Conservation (phyloP, 2,113 vertebrate genomes). For the Sturnira hondurensis region DNA sequence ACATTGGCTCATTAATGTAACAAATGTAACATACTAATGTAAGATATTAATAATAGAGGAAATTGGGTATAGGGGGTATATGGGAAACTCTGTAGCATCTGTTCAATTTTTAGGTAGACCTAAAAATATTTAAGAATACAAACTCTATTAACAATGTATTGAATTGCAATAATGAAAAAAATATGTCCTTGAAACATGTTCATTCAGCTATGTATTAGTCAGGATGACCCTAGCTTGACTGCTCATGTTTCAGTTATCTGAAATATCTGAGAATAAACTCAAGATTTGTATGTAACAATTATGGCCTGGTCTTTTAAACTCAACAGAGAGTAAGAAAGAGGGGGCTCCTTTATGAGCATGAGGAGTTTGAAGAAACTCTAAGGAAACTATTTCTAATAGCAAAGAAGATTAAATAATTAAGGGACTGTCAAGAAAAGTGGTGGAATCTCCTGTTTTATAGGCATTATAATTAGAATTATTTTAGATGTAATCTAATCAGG, state of each 20-base stretch:
- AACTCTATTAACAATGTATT: neutral
- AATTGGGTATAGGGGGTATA: neutral
- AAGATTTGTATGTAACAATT: neutral
- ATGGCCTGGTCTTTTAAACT: neutral
- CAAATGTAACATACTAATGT: neutral
- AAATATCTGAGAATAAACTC: neutral
- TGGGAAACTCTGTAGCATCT: neutral
- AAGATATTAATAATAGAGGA: neutral
- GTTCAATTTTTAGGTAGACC: neutral
- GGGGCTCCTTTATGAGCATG: neutral
- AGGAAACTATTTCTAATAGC: neutral
- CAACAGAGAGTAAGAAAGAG: neutral
- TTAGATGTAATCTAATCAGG: slow-evolving; percentile 18
- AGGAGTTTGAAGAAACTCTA: neutral
- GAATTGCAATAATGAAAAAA: neutral
- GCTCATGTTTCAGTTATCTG: neutral
- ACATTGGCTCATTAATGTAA: neutral
- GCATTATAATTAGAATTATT: slow-evolving; percentile 38
- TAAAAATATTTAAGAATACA: neutral
- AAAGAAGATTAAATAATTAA: slow-evolving; percentile 15
- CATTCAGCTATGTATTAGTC: neutral
- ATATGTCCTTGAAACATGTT: neutral
- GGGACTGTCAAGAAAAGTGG: neutral
- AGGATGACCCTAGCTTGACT: neutral
- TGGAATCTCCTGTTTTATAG: neutral